These are phyloP conservation scores for Ornithorhynchus anatinus DNA, from an alignment of 2,113 vertebrate genomes.

Conservation along the genomic window DNA sequence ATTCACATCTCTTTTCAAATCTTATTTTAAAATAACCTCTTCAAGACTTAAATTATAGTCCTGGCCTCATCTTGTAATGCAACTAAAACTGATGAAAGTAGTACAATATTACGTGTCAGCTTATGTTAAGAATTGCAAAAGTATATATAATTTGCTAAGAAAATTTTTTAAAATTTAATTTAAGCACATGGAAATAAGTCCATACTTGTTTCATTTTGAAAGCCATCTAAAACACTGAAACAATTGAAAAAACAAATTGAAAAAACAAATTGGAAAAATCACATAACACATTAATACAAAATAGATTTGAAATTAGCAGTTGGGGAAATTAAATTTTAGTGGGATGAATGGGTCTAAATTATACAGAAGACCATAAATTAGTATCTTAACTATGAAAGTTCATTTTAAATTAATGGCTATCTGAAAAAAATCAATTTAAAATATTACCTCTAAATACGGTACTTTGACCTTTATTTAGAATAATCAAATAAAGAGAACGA, in stretches of 20 bases:
- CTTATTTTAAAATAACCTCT: background rate
- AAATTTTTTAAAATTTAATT: background rate
- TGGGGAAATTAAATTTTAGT: background rate
- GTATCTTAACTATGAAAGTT: background rate
- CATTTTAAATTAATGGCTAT: background rate
- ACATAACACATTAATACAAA: too few species aligned
- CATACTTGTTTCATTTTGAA: background rate
- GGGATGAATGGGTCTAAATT: background rate
- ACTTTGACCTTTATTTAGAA: conserved; percentile 52
- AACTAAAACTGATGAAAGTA: background rate
- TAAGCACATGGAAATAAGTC: background rate
- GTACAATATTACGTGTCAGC: background rate
- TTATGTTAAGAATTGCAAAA: background rate
- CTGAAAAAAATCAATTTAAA: background rate
- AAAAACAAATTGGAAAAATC: background rate
- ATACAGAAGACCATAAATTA: background rate
- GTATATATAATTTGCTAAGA: background rate
- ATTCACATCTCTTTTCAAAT: background rate
- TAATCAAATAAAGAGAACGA: conserved; percentile 29
- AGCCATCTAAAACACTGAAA: background rate
- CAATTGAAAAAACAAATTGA: background rate
- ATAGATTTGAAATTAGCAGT: too few species aligned
- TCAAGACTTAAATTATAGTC: background rate
- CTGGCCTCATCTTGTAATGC: background rate
- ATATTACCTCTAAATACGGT: background rate